Base-by-base conservation (phyloP, 2,113 vertebrate species). In the Dasyprocta punctata region DNA sequence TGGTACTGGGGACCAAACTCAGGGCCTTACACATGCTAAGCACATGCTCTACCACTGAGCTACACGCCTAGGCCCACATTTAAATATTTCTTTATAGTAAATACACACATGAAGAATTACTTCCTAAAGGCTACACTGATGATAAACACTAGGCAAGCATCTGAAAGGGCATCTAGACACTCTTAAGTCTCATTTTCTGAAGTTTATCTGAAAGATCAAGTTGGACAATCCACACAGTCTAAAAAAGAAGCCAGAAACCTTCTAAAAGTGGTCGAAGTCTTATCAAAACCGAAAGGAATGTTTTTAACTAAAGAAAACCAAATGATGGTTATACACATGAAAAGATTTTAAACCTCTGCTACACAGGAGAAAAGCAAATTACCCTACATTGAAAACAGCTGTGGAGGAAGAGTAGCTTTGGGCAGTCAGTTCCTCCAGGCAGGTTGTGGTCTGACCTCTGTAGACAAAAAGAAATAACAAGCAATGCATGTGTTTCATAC, bases 1-100 rank as follows among this genome's bases (percentile, higher is more conserved):
- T 47, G 12, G 73, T 44, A 47, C 22, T n/a, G 16, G 8, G n/a
- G n/a, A 22, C 36, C 41, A n/a, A 73, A 41, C 69, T 4, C 22
- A 44, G 28, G 73, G 41, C 73, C 20, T 75, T 12, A 26, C 60
- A 9, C n/a, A 83, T 28, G 26, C 56, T 61, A 84, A 44, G n/a
- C 14, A 33, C 16, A 19, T 24, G 7, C 38, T 44, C 7, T 83
- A 4, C 5, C 28, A 61, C 82, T 38, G 54, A 82, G 54, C 54
- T 82, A 58, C n/a, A 80, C 17, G 5, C 24, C 13, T 56, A 85
- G 28, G 4, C 4, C 22, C 41, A 63, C 41, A 28, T 88, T 88
- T 63, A 61, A 78, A 71, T 80, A 52, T 80, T 80, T 89, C 61
- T 92, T 84, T 85, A 94, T 12, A 49, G n/a, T 78, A 77, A 92